Base-by-base conservation (phyloP, 2,797 vertebrate genomes). In the Nannoperca australis region DNA sequence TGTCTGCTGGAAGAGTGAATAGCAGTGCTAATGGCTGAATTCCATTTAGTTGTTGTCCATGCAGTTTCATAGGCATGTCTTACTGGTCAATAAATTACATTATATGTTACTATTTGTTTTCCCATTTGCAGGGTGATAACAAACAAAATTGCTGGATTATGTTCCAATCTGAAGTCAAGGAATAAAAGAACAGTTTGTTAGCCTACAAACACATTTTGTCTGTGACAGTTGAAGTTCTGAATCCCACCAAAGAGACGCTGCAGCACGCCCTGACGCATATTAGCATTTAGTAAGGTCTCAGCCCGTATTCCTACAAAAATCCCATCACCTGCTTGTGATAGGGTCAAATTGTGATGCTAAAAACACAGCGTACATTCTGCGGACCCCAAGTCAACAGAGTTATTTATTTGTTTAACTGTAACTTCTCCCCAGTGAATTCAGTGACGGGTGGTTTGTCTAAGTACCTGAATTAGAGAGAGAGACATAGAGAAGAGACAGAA, bases 391-490 rank as follows among this genome's bases (percentile, higher is more conserved):
- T 80, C 76, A 65, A 30, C 69, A 14, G 24, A 78, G 61, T 63
- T 68, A 68, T 64, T 78, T 80, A 58, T 87, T 76, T 47, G 61
- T 71, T 81, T 76, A 76, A 82, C 89, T 79, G 78, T 85, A 79
- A 81, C 71, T 83, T 76, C 65, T 63, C 81, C 79, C 82, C 27
- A 27, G 70, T 71, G 83, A 83, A 63, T 87, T 83, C 62, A 73
- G 71, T 51, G 73, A 85, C 17, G 68, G 59, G 47, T 63, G 83
- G 70, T 55, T 83, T 59, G 56, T 89, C 78, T 80, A 68, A 89
- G 74, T 82, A 89, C 84, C 88, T 90, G 89, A 90, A 88, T 87
- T 77, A 76, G 68, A 80, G 68, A 80, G 68, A 76, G 66, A 64
- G 64, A 75, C 27, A 50, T 8, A 54, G 47, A 58, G 55, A 65